A percentile compares a stretch with the other conserved stretches of the same genome.
Conservation (phyloP, 30 jellyfish, hydroid and myxozoan species). For the Morbakka virulenta region DNA sequence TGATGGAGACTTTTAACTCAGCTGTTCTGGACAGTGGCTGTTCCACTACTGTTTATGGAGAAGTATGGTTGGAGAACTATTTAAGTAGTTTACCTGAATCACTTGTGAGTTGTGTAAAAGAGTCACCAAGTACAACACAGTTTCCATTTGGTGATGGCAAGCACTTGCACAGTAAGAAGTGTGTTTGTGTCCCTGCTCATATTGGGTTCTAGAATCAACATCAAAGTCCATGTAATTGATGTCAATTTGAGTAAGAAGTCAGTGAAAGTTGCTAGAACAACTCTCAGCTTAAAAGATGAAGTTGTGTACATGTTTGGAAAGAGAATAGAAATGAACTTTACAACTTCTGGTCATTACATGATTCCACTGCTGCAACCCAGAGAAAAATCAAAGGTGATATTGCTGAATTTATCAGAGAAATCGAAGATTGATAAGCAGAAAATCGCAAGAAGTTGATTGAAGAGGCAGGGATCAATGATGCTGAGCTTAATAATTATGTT, state of each 20-base stretch:
- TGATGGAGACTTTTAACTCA: constrained; percentile 32
- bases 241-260: constrained; percentile 15
- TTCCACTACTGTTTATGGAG: constrained; percentile 40
- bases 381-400: no score
- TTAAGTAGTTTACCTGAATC: constrained; percentile 11
- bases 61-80: no score
- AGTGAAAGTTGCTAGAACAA: constrained; percentile 32
- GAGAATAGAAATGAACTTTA: no score
- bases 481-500: no score
- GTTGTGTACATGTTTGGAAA: constrained; percentile 33
- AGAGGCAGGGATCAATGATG: no score
- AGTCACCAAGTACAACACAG: no score
- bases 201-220: background rate
- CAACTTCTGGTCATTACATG: constrained; percentile 46
- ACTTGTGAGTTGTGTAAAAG: background rate
- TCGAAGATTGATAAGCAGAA: no score
- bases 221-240: constrained; percentile 8
- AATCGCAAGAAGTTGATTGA: no score
- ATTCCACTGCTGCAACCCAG: background rate
- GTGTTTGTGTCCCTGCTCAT: constrained; percentile 16
- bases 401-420: no score
- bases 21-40: constrained; percentile 54
- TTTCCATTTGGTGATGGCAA: constrained; percentile 44
- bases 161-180: background rate
- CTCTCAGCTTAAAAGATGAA: constrained; percentile 26